phyloP scores from a whole-genome alignment of 2,888 invertebrate genomes.

The Cabera pusaria region DNA sequence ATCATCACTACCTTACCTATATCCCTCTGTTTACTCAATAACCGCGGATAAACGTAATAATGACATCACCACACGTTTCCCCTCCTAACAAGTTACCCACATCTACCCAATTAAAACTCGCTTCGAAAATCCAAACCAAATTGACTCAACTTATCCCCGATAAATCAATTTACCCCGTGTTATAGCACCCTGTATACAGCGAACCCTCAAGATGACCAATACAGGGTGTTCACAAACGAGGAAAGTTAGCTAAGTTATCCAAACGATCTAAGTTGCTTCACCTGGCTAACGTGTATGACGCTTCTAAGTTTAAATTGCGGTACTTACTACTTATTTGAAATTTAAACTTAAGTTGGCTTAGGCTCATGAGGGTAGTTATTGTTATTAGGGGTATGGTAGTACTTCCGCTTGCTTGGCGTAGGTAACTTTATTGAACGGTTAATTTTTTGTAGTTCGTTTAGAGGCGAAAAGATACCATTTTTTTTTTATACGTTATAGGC shows the following conservation, averaged over 20 bases:
- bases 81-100: not conserved
- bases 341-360: constrained; percentile 32
- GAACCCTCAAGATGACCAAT: constrained; percentile 39
- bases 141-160: constrained; percentile 12
- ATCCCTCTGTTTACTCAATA: no score
- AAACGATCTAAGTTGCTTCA: constrained; percentile 49
- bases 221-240: constrained; percentile 46
- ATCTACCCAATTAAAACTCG: constrained; percentile 4
- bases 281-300: constrained; percentile 37
- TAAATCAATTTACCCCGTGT: constrained; percentile 21
- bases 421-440: no score
- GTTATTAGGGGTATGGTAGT: not conserved
- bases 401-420: constrained; percentile 2
- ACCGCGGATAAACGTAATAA: no score
- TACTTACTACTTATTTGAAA: constrained; percentile 31
- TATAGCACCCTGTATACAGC: constrained; percentile 10
- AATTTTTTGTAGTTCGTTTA: no score
- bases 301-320: constrained; percentile 45
- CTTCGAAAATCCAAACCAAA: constrained; percentile 5
- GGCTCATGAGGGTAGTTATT: constrained; percentile 2
- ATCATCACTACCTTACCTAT: no score
- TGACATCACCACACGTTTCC: not conserved
- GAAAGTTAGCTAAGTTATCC: constrained; percentile 33
- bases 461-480: no score
- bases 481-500: no score